Percentiles rank a stretch among this genome's conserved stretches.
Conservation (phyloP, 2,797 vertebrate genomes). For the Pagetopsis macropterus region DNA sequence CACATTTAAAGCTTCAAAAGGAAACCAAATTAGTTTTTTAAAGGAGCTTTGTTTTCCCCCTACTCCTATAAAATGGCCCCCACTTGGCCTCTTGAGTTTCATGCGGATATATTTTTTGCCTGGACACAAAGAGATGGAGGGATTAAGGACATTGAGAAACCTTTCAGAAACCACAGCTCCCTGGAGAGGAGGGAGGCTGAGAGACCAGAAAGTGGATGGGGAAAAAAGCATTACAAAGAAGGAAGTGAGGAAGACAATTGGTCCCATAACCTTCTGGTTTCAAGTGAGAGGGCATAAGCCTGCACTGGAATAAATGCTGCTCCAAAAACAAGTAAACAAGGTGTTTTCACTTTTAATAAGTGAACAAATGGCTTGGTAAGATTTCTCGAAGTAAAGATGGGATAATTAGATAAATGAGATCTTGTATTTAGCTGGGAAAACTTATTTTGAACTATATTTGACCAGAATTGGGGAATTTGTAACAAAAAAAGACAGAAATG, state of each 20-base stretch:
- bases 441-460: no score
- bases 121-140: constrained; percentile 82
- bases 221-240: background rate
- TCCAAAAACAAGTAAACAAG: no score
- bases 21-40: constrained; percentile 16
- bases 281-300: constrained; percentile 59
- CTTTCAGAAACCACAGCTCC: constrained; percentile 85
- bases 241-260: constrained; percentile 41
- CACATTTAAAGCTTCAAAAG: constrained; percentile 19
- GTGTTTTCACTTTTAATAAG: no score
- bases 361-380: no score
- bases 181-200: constrained; percentile 60
- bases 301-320: background rate
- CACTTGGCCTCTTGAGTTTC: constrained; percentile 79
- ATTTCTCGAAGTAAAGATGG: no score
- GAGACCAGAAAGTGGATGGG: constrained; percentile 43
- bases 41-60: background rate
- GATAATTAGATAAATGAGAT: no score
- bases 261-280: constrained; percentile 65
- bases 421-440: no score
- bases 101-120: constrained; percentile 83
- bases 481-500: no score
- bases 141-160: constrained; percentile 82
- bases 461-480: no score
- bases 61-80: constrained; percentile 38